Evolutionary conservation across 2,797 vertebrate genomes (phyloP), one percentile per base, ranked within the genome.

Genomic region (Rhinogobio ventralis): DNA sequence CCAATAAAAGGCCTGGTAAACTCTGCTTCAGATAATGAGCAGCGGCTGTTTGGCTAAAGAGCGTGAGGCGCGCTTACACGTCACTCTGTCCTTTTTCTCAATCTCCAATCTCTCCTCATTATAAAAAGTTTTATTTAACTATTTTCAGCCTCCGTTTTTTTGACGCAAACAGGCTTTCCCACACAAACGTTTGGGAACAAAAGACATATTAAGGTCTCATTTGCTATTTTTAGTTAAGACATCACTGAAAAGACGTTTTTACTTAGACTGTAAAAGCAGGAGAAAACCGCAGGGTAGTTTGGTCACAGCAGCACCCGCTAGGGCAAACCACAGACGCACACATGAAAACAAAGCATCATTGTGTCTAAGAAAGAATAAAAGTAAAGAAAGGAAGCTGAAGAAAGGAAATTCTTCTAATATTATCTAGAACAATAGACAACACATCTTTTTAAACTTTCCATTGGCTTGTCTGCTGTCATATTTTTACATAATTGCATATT

Each of bases 221-320:
- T 90, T 89, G 90, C 89, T 89, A 88, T 88, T 83, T 82, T 88
- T 85, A 72, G 46, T 74, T 17, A 85, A 90, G 87, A 91, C 89
- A 88, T 75, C 86, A 93, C 88, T 89, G 91, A 93, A 93, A 89
- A 89, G 81, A 87, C 83, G 90, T 92, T 93, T 93, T 91, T 89
- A 87, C 87, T 90, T 55, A 76, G 86, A 90, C 91, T 83, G 90
- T 88, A 76, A 86, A 79, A 91, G 87, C 83, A 87, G 89, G 82
- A 88, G 90, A 93, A 94, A 94, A 83, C 88, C 89, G 89, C 77
- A 23, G 87, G 90, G 90, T 86, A 81, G 46, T 79, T 89, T 85
- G 74, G 39, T 71, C 82, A 82, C 81, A 90, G 87, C 71, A 60
- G 85, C 90, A 91, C 87, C 94, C 91, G 92, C 91, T 93, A 87